phyloP scores from a whole-genome alignment of 1,140 invertebrate genomes.

The Aphelenchoides avenae region DNA sequence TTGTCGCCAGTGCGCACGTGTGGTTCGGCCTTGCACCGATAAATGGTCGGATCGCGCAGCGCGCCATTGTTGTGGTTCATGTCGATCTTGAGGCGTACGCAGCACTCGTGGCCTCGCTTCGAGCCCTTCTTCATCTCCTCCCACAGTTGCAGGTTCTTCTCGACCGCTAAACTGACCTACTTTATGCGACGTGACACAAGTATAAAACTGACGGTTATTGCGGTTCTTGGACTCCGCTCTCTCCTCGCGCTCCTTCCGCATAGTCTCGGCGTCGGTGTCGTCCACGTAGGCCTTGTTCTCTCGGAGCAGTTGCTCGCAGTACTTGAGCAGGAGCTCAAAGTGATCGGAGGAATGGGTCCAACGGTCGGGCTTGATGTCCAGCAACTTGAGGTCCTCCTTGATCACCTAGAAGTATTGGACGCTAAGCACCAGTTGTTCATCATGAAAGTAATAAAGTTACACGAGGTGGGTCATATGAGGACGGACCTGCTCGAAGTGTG shows the following conservation, averaged over 20 bases:
- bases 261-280: conserved; percentile 84
- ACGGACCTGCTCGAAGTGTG: conserved; percentile 82
- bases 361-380: conserved; percentile 84
- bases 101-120: conserved; percentile 74
- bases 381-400: conserved; percentile 81
- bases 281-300: conserved; percentile 90
- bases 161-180: conserved; percentile 67
- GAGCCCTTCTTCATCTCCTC: conserved; percentile 87
- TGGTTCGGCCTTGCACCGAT: conserved; percentile 89
- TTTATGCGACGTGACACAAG: conserved; percentile 9
- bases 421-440: neutral
- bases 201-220: conserved; percentile 72
- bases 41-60: conserved; percentile 97
- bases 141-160: conserved; percentile 85
- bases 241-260: conserved; percentile 90
- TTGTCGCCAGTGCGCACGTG: conserved; percentile 87
- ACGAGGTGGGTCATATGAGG: neutral
- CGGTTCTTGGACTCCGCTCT: conserved; percentile 79
- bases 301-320: conserved; percentile 81
- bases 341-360: conserved; percentile 95
- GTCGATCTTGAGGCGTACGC: conserved; percentile 93
- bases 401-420: conserved; percentile 70
- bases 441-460: conserved; percentile 6
- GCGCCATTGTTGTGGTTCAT: conserved; percentile 94
- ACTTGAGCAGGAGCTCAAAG: conserved; percentile 82